phyloP scores from a whole-genome alignment of 2,113 vertebrate species.

The Anguilla japonica region DNA sequence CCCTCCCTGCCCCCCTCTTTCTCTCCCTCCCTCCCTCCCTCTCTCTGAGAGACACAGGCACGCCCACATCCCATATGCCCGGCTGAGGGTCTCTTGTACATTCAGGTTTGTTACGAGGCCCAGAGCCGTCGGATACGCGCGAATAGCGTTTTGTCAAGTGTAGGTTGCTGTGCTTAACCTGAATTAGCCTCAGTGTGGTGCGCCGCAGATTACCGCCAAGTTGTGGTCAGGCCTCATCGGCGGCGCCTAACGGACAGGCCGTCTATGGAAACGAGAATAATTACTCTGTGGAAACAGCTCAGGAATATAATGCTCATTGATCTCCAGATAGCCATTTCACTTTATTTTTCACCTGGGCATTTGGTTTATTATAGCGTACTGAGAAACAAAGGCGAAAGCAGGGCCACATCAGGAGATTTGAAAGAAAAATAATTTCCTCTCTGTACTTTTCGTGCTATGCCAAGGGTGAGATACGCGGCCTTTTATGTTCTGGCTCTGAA shows the following conservation, averaged over 20 bases:
- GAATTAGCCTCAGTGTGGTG: neutral
- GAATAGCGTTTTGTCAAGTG: neutral
- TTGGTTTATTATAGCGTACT: neutral
- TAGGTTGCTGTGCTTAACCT: constrained; percentile 12
- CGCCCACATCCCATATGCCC: constrained; percentile 1
- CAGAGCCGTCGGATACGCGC: neutral
- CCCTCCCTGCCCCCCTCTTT: no score
- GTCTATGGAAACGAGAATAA: neutral
- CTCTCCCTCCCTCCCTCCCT: no score
- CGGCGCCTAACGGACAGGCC: neutral
- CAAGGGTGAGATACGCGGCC: constrained; percentile 35
- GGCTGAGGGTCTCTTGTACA: neutral
- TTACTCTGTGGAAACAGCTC: neutral
- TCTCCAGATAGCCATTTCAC: constrained; percentile 4
- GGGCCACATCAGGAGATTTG: constrained; percentile 2
- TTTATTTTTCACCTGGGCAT: constrained; percentile 14
- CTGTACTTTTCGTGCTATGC: constrained; percentile 10
- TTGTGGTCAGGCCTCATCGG: neutral
- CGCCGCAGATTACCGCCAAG: neutral
- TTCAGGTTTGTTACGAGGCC: neutral
- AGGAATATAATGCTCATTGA: constrained; percentile 3
- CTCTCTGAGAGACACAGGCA: no score
- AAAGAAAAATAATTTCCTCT: neutral
- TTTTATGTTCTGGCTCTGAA: constrained; percentile 47
- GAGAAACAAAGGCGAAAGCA: constrained; percentile 16